Conservation (phyloP, 2,888 invertebrate genomes). For the Phanerotoma sp. region DNA sequence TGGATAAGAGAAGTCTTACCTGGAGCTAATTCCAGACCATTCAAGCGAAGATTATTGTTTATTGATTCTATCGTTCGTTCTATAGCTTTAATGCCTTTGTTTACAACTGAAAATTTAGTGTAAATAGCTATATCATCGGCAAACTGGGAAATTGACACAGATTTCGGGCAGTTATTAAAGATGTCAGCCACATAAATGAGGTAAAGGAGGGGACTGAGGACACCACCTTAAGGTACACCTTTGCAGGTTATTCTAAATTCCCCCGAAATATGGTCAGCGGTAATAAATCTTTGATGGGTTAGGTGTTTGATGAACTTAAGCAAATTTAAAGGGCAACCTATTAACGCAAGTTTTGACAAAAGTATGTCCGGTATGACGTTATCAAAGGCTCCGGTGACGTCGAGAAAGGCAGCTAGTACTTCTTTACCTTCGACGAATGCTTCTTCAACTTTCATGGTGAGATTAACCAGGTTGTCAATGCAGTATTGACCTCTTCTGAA, state of each 20-base stretch:
- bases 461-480: background rate
- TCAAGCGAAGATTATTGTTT: too few relatives aligned
- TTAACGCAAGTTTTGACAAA: background rate
- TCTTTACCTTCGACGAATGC: background rate
- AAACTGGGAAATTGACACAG: too few relatives aligned
- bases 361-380: background rate
- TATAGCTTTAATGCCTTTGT: too few relatives aligned
- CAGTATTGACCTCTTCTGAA: conserved; percentile 19
- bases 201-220: too few relatives aligned
- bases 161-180: too few relatives aligned
- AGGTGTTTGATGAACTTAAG: conserved; percentile 8
- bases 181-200: too few relatives aligned
- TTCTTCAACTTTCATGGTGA: background rate
- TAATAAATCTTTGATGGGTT: background rate
- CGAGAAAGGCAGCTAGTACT: conserved; percentile 2
- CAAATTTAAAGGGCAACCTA: background rate
- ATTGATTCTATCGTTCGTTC: too few relatives aligned
- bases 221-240: too few relatives aligned
- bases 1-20: background rate
- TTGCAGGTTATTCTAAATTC: too few relatives aligned
- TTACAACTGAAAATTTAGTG: too few relatives aligned
- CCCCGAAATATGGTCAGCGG: too few relatives aligned
- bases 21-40: background rate
- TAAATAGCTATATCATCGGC: too few relatives aligned
- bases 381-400: conserved; percentile 14